Base-by-base conservation (phyloP, 2,113 vertebrate species). In the Megalops atlanticus region DNA sequence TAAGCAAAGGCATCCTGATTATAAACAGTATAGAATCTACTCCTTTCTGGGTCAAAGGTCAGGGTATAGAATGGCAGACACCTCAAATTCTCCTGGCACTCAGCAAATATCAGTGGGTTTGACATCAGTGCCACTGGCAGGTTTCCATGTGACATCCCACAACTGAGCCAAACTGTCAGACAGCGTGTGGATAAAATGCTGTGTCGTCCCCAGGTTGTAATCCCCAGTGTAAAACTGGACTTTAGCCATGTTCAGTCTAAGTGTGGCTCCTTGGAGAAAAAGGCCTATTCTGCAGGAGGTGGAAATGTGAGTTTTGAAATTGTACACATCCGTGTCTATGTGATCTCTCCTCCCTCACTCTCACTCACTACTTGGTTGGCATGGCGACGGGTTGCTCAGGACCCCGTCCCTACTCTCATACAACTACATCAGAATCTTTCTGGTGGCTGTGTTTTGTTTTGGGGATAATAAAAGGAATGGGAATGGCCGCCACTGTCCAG, bases 161-260 rank as follows among this genome's bases (percentile, higher is more conserved):
- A 12, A 38, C 31, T 36, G 14, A 31, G 68, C 31, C 58, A 68
- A 31, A 15, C 16, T 38, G 69, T 71, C 69, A 36, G 69, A 12
- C 35, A 71, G 69, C 4, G n/a, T 77, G 71, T 79, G 72, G 45
- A 49, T 82, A 47, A 81, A 75, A 40, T 76, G 41, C 58, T 71
- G 8, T 82, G 72, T 76, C 76, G 47, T 64, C 82, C 76, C 81
- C 88, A 92, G 91, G 91, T 92, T 78, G 76, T 89, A 89, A 93
- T 92, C 89, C 88, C 93, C 88, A 92, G 80, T 86, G 89, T 92
- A 89, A 92, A 91, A 84, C 85, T 92, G 91, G 89, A 92, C 92
- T 92, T 91, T 92, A 92, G 92, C 92, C 93, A 90, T 89, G 87
- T 93, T 91, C 91, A 92, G 88, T 88, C 91, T 91, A 93, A 92